Evolutionary conservation across 2,888 invertebrate species (phyloP), one percentile per base, ranked within the genome.

Genomic region (Himalopsyche anomala): DNA sequence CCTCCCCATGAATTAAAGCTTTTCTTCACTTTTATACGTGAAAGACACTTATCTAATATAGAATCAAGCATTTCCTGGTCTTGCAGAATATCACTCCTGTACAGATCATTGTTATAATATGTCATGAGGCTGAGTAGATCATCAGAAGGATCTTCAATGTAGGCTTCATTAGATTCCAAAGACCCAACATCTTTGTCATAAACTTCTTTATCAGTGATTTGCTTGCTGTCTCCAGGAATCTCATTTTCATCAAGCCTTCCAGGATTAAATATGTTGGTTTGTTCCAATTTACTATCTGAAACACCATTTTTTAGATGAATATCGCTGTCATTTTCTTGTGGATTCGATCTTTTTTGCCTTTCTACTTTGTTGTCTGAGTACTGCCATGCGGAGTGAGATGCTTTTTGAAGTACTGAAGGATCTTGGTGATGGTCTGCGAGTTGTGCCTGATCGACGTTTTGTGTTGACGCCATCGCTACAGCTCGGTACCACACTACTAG

Each of bases 401-500:
- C 62, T 28, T n/a, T 42, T 17, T 81, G 28, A 38, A 51, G 38
- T 15, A n/a, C 36, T 40, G 17, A 36, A 17, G 40, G 8, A 54
- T 36, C 5, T 45, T 36, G n/a, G 15, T n/a, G 81, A 19, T 81
- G 28, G 36, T 81, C 45, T 45, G 81, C 6, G 17, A 19, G 62
- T 79, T 56, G 40, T 69, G 28, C 11, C 12, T 56, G 83, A 36
- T 62, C 62, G n/a, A 82, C 40, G 40, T 56, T 54, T 54, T 83
- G 62, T 5, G 19, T 62, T 62, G 62, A 62, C 19, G 81, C 88
- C 42, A 79, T 81, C 55, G 86, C 69, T n/a, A 87, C 42, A 12
- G 86, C 86, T 15, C 82, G 81, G 80, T 87, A 87, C 87, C 88
- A 87, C 15, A 88, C 55, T 15, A 88, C 81, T 38, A 88, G 54